Evolutionary conservation across 2,888 invertebrate genomes (phyloP).

Genomic region (Glaucopsyche alexis): DNA sequence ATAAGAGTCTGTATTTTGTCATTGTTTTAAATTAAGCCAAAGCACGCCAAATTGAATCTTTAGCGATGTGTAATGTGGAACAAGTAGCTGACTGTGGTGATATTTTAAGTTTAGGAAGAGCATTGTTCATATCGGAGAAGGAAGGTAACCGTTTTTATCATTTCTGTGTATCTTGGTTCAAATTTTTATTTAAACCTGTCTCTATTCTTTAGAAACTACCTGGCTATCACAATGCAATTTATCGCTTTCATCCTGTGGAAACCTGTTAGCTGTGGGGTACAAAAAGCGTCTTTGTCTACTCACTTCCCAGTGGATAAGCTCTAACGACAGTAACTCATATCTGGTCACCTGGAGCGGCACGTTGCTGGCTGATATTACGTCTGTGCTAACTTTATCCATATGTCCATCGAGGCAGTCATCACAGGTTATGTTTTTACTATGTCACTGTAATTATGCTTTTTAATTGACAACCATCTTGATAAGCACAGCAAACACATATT

Average conservation of each 20-base stretch:
- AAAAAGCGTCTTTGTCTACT: constrained; percentile 66
- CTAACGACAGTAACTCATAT: constrained; percentile 65
- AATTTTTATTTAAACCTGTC: not conserved
- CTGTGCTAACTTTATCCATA: constrained; percentile 61
- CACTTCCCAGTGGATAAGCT: constrained; percentile 71
- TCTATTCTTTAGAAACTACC: constrained; percentile 55
- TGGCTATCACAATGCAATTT: constrained; percentile 70
- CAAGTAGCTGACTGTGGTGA: constrained; percentile 81
- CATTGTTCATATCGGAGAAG: constrained; percentile 77
- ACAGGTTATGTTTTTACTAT: constrained; percentile 53
- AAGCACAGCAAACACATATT: too few relatives aligned
- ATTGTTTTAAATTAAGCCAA: constrained; percentile 4
- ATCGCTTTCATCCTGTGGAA: constrained; percentile 70
- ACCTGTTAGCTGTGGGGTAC: constrained; percentile 63
- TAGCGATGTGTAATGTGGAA: constrained; percentile 79
- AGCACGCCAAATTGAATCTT: not conserved
- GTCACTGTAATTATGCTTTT: not conserved
- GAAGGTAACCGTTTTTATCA: constrained; percentile 53
- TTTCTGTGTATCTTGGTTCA: not conserved
- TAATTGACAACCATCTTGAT: too few relatives aligned
- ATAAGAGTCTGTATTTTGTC: too few relatives aligned
- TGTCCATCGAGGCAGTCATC: constrained; percentile 71
- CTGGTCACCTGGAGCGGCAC: constrained; percentile 74
- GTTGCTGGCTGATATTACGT: constrained; percentile 62
- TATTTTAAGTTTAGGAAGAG: constrained; percentile 78